Evolutionary conservation across 2,113 vertebrate genomes (phyloP).

Genomic region (Lutjanus erythropterus): DNA sequence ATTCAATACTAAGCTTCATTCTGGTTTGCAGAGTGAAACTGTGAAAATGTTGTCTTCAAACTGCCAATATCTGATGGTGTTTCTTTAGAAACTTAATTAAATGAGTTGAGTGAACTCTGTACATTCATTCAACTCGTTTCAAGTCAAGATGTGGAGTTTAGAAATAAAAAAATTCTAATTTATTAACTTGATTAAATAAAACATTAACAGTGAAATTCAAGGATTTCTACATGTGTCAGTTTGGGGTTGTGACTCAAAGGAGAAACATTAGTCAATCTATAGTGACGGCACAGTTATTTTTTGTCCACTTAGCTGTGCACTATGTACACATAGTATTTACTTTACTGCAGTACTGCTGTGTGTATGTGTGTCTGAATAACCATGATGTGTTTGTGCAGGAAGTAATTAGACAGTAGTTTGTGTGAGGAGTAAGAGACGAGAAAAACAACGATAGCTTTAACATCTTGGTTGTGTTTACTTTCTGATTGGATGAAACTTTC

Average conservation of each 20-base stretch:
- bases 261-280: slow-evolving; percentile 8
- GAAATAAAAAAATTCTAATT: no score
- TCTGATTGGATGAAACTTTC: slow-evolving; percentile 29
- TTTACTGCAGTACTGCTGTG: slow-evolving; percentile 10
- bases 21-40: no score
- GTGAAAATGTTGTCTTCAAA: no score
- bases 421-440: slow-evolving; percentile 14
- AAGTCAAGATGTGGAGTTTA: no score
- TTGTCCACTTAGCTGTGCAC: background rate
- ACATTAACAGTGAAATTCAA: slow-evolving; percentile 1
- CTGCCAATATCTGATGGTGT: no score
- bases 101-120: no score
- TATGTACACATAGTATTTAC: background rate
- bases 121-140: no score
- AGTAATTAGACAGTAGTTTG: slow-evolving; percentile 36
- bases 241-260: slow-evolving; percentile 2
- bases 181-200: no score
- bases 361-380: slow-evolving; percentile 14
- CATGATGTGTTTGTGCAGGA: slow-evolving; percentile 6
- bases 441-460: slow-evolving; percentile 18
- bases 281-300: slow-evolving; percentile 10
- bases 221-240: background rate
- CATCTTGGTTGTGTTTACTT: slow-evolving; percentile 8
- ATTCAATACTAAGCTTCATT: no score
- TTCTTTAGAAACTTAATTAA: no score